Conservation (phyloP, 2,113 vertebrate species). For the Ptilonorhynchus violaceus region DNA sequence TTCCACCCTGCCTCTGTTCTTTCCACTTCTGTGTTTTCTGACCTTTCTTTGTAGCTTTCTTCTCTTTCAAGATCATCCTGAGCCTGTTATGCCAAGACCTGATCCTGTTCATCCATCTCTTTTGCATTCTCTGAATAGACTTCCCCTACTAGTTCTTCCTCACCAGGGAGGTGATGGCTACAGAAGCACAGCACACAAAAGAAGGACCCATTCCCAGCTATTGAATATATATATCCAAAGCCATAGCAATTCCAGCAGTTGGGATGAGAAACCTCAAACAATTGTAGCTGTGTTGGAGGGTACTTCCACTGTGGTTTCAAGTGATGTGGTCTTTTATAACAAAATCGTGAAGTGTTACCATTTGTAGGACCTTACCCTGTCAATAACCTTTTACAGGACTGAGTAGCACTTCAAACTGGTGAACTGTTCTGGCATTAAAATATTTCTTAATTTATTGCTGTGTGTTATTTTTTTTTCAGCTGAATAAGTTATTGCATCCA, state of each 20-base stretch:
- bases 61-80: neutral
- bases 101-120: neutral
- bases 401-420: neutral
- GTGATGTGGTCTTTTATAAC: neutral
- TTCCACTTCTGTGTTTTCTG: neutral
- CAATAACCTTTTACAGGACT: fast-evolving
- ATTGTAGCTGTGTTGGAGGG: neutral
- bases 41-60: neutral
- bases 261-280: neutral
- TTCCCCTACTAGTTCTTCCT: neutral
- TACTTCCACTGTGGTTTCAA: neutral
- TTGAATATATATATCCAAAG: neutral
- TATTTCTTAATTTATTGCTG: neutral
- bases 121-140: neutral
- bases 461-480: neutral
- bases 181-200: neutral
- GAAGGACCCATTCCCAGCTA: neutral
- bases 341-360: neutral
- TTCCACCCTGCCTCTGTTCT: neutral
- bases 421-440: neutral
- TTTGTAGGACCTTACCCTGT: neutral
- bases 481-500: neutral
- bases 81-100: neutral
- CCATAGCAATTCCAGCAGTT: neutral
- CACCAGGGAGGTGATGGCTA: neutral